Base-by-base conservation (phyloP, 2,113 vertebrate genomes). In the Ciconia boyciana region DNA sequence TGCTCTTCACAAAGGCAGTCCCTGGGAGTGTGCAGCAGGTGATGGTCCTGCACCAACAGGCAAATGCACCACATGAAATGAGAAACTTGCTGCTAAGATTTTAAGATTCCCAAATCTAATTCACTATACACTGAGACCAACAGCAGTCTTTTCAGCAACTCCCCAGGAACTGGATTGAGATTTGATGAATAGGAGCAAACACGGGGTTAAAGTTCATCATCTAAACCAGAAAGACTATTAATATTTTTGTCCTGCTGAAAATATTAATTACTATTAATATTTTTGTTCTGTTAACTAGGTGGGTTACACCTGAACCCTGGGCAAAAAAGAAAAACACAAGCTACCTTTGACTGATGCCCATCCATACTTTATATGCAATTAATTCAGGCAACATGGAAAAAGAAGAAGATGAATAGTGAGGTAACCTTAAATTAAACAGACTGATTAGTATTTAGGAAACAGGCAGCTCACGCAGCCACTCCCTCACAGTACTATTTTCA, bases 361-460 rank as follows among this genome's bases (percentile, higher is more conserved):
- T 83, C 76, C 52, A 18, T 70, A 83, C 61, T 91, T 79, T 46
- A 87, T 26, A 74, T 9, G 25, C 11, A 71, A 92, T 77, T 76
- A 87, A 82, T 85, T 76, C 62, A 83, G 22, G 36, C 17, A 95
- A 65, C 14, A 28, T 22, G 32, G 31, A 44, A 93, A 88, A 83
- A 81, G 48, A 44, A 72, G 48, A 83, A 9, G 74, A 96, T 80
- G n/a, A 90, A 96, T 36, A 92, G 43, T 78, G 60, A 90, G 75
- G 60, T 61, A 82, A 94, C 44, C 41, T 89, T 87, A 93, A 84
- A 94, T 89, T 93, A 58, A 96, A 94, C 94, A 89, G 77, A 82
- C 58, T 89, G 86, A 92, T 87, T 83, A 71, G 48, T 82, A 92
- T 94, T 94, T 95, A 86, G 85, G 66, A 94, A 93, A 94, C 66